These are phyloP conservation scores for Olivierus martensii DNA, from an alignment of 1,140 invertebrate genomes.

Conservation along the genomic window DNA sequence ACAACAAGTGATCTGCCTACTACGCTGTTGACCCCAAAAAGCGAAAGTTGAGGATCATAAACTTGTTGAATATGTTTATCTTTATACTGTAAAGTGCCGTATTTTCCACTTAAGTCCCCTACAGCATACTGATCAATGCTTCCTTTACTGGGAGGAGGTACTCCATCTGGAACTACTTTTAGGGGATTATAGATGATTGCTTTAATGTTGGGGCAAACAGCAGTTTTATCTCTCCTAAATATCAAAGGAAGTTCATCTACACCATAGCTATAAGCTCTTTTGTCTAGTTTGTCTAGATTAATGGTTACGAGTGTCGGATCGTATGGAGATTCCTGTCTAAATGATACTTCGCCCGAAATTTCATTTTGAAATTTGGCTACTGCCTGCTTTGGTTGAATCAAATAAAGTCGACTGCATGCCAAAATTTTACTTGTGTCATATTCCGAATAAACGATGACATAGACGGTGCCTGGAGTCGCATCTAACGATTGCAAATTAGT, in stretches of 20 bases:
- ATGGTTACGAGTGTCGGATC: constrained; percentile 67
- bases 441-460: constrained; percentile 71
- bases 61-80: constrained; percentile 19
- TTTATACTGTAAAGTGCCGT: constrained; percentile 28
- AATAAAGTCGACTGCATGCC: constrained; percentile 61
- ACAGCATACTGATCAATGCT: constrained; percentile 78
- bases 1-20: constrained; percentile 67
- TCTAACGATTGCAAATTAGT: constrained; percentile 7
- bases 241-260: constrained; percentile 37
- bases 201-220: constrained; percentile 29
- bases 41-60: constrained; percentile 65
- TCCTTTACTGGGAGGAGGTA: constrained; percentile 16
- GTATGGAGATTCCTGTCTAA: constrained; percentile 68
- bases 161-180: constrained; percentile 22
- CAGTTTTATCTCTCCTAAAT: constrained; percentile 23
- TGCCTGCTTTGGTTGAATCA: constrained; percentile 24
- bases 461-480: constrained; percentile 51
- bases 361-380: constrained; percentile 62
- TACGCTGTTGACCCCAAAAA: constrained; percentile 63
- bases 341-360: constrained; percentile 58
- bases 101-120: constrained; percentile 80
- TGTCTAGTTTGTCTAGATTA: constrained; percentile 42
- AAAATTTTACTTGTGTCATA: constrained; percentile 59
- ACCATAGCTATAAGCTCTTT: constrained; percentile 35
- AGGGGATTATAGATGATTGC: constrained; percentile 38